Evolutionary conservation across 2,797 vertebrate genomes (phyloP).

Genomic region (Notamacropus eugenii): DNA sequence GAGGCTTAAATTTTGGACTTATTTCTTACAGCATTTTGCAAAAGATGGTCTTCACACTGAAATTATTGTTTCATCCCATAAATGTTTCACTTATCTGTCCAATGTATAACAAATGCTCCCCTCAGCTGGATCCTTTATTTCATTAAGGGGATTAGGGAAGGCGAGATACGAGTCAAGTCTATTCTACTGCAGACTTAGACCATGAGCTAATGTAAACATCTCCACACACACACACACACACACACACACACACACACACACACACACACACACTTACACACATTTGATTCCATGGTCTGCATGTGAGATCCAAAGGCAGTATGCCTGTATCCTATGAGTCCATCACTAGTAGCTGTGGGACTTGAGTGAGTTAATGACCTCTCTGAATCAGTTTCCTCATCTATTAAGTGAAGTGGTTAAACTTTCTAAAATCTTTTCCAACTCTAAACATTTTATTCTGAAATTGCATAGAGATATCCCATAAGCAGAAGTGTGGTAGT

Average conservation of each 20-base stretch:
- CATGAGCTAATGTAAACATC: background rate
- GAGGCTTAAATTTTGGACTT: conserved; percentile 8
- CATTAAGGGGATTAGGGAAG: background rate
- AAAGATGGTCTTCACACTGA: background rate
- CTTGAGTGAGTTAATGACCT: background rate
- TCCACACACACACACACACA: background rate
- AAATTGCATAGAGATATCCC: background rate
- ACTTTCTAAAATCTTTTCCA: background rate
- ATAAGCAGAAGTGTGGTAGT: background rate
- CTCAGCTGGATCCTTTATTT: background rate
- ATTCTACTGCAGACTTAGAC: background rate
- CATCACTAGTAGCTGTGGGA: background rate
- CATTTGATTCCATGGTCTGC: background rate
- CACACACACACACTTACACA: background rate
- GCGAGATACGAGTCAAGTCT: background rate
- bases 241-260: background rate
- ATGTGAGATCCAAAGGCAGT: background rate
- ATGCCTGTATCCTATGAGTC: background rate
- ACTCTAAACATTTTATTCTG: background rate
- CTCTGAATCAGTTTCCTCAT: background rate
- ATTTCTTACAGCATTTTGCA: background rate
- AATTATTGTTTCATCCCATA: background rate
- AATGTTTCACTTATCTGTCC: background rate
- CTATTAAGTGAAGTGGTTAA: background rate
- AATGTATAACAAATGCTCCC: background rate